These are phyloP conservation scores for Amiota mariae DNA, from an alignment of 2,888 invertebrate genomes.

Conservation along the genomic window DNA sequence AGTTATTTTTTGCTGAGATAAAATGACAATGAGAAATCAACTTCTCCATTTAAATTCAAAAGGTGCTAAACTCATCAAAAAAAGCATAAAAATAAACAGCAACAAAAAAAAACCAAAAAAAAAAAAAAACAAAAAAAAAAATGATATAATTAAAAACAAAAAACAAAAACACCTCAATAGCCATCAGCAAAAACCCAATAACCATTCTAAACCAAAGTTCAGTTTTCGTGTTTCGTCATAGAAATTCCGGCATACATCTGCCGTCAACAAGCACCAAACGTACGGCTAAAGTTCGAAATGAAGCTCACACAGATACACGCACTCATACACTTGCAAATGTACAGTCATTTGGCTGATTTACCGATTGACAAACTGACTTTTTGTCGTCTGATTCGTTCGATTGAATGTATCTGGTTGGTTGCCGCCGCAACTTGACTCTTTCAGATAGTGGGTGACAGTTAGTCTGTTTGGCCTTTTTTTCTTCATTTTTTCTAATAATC, in stretches of 20 bases:
- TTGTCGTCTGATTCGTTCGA: not conserved
- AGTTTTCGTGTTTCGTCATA: slow-evolving; percentile 60
- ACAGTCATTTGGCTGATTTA: not conserved
- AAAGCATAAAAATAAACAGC: too few species aligned
- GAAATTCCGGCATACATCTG: slow-evolving; percentile 51
- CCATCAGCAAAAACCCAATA: too few species aligned
- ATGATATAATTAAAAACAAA: not conserved
- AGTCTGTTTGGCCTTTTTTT: not conserved
- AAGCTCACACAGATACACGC: not conserved
- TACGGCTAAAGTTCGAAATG: slow-evolving; percentile 22
- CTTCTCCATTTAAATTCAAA: not conserved
- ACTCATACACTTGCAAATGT: not conserved
- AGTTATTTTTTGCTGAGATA: not conserved
- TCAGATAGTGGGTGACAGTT: not conserved
- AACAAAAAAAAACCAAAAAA: not conserved
- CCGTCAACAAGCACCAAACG: slow-evolving; percentile 9
- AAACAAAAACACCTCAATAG: too few species aligned
- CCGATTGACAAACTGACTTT: slow-evolving; percentile 3
- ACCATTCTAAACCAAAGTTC: slow-evolving; percentile 17
- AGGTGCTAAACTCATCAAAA: not conserved
- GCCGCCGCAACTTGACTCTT: not conserved
- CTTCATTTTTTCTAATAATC: not conserved
- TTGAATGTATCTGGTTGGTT: not conserved
- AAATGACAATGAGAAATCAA: slow-evolving; percentile 15
- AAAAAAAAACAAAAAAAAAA: not conserved